Conservation (phyloP, 2,113 vertebrate species). For the Ciconia stormi region DNA sequence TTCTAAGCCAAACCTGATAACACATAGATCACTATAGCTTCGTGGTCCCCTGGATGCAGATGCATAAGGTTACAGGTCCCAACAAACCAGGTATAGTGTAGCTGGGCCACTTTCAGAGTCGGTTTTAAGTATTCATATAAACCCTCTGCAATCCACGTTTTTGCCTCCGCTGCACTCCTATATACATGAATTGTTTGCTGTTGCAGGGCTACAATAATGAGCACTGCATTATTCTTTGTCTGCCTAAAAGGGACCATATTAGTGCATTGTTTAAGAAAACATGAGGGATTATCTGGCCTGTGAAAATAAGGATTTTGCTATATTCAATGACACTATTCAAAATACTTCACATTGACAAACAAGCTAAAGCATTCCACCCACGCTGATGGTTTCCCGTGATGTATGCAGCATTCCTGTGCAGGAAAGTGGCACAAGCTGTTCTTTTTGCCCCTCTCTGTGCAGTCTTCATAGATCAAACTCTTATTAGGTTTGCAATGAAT, state of each 20-base stretch:
- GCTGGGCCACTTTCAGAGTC: neutral
- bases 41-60: neutral
- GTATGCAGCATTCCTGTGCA: slow-evolving; percentile 28
- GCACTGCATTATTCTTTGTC: neutral
- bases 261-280: slow-evolving; percentile 40
- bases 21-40: neutral
- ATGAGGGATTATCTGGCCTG: neutral
- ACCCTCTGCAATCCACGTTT: neutral
- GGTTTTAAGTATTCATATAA: neutral
- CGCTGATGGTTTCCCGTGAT: neutral
- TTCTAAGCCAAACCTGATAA: neutral
- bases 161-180: neutral
- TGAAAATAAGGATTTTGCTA: slow-evolving; percentile 38
- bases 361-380: slow-evolving; percentile 55
- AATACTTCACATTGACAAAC: slow-evolving; percentile 24
- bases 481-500: slow-evolving; percentile 1
- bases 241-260: neutral
- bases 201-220: neutral
- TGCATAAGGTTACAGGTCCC: neutral
- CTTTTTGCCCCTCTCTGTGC: neutral
- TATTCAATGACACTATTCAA: slow-evolving; percentile 35
- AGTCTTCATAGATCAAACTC: neutral
- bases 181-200: neutral
- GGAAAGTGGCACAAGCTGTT: slow-evolving; percentile 44
- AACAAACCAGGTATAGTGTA: neutral